Evolutionary conservation across 2,113 vertebrate species (phyloP), one percentile per base, ranked within the genome.

Genomic region (Mormoops blainvillei): DNA sequence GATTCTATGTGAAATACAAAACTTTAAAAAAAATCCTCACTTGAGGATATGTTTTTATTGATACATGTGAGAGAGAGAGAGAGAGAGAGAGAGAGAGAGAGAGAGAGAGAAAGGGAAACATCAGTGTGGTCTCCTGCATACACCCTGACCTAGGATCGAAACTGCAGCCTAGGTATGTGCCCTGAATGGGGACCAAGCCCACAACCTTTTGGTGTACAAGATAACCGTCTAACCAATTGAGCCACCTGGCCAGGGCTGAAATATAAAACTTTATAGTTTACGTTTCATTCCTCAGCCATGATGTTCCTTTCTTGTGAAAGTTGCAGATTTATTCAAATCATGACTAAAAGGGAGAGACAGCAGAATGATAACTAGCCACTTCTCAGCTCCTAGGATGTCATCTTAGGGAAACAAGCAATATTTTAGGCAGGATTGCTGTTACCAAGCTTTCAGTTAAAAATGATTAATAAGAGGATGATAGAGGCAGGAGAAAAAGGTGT

Each of bases 281-380:
- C 71, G 24, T 74, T 50, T 52, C 31, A 26, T 68, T 24, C 48
- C 24, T 94, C 20, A 74, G 65, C 11, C 36, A 14, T 58, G 24
- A 67, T 2, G 7, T 2, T 76, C 8, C 63, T 89, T 80, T 58
- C 24, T 85, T 4, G 12, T 38, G 56, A 77, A 82, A 92, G 31
- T 87, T 56, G 91, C 18, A 84, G 61, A 82, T 91, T 83, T 95
- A 63, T 71, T 96, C 61, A 89, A 58, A 26, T 76, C 45, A 31
- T 5, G 11, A 50, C 26, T 28, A 5, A 86, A 74, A 92, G 67
- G 65, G 43, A 87, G 50, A 70, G 31, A 20, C 43, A 12, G 8
- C 22, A 67, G 48, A 74, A 68, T 28, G 68, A n/a, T 14, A 16
- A 85, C 36, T 3, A 19, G 31, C 6, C 3, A 4, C 5, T 52